A percentile compares a stretch with the other conserved stretches of the same genome.
Evolutionary conservation across 1,140 invertebrate genomes (phyloP).

Genomic region (Trigoniulus corallinus): DNA sequence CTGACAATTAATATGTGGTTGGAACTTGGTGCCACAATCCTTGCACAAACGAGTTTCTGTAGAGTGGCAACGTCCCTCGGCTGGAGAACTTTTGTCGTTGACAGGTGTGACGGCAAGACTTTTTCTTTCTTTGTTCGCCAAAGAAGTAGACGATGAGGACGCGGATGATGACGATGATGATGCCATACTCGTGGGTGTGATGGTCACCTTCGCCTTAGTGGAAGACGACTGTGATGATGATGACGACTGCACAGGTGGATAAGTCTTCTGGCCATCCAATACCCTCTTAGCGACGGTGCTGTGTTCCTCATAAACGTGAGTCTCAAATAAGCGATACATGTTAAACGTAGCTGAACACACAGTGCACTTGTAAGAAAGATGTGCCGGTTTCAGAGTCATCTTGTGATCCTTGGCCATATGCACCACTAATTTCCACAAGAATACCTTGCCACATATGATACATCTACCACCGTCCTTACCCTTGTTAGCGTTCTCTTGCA

Average conservation of each 20-base stretch:
- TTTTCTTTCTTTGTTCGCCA: constrained; percentile 1
- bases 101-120: background rate
- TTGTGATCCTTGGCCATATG: constrained; percentile 80
- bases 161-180: too few species aligned
- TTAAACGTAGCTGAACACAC: constrained; percentile 86
- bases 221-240: constrained; percentile 13
- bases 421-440: constrained; percentile 79
- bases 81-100: constrained; percentile 1
- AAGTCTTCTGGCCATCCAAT: constrained; percentile 49
- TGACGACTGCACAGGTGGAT: constrained; percentile 2
- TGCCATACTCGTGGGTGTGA: background rate
- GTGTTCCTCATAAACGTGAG: constrained; percentile 81
- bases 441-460: constrained; percentile 80
- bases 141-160: background rate
- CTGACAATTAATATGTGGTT: constrained; percentile 8
- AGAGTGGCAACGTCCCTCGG: constrained; percentile 2
- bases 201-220: background rate
- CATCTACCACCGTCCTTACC: constrained; percentile 84
- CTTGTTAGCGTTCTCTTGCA: constrained; percentile 88
- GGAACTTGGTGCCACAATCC: constrained; percentile 9
- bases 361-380: constrained; percentile 84
- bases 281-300: constrained; percentile 64
- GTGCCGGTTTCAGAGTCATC: constrained; percentile 75
- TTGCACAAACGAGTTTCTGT: constrained; percentile 5
- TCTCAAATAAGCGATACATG: constrained; percentile 89